Base-by-base conservation (phyloP, 2,113 vertebrate species). In the Rhinopomastus cyanomelas region DNA sequence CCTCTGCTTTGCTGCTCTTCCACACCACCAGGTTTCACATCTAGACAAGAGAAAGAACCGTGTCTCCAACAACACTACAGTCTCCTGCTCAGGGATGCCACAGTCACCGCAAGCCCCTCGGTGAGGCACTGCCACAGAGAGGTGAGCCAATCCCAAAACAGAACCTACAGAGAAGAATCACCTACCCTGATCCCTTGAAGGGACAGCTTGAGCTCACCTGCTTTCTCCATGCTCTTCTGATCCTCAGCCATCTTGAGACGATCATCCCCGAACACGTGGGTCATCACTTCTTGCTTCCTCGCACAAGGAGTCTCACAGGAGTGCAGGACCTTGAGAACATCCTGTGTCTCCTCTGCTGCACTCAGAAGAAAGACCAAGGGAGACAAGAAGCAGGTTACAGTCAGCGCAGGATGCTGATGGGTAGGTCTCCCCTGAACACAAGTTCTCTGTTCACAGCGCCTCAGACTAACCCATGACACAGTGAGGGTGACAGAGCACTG, bases 271-370 rank as follows among this genome's bases (percentile, higher is more conserved):
- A 95, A 89, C 11, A 92, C 49, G 1, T 2, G 30, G 30, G 52
- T 91, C 92, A 96, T 93, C 75, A 87, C 71, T 84, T 94, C 83
- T 13, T n/a, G 77, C 55, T 97, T 96, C 87, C 89, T 95, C 60
- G 67, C 64, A 62, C 67, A 68, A 34, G 89, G 80, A 55, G 67
- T 82, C 48, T 82, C 95, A 32, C 0, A 16, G n/a, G 91, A 96
- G 36, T 4, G 6, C 59, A 96, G 85, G 27, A 95, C 61, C 51
- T n/a, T 30, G 37, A 96, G 72, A 52, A 94, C 3, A 5, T 11
- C 52, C 27, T 69, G 52, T 4, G 77, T 86, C 21, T 96, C 90
- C 53, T 94, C 87, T 52, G 39, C 96, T 96, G 81, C 60, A 36
- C 52, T 59, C 78, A 8, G 49, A 46, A 59, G 85, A 46, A 39